phyloP scores from a whole-genome alignment of 1,140 invertebrate genomes.

The Cyclargus thomasi region DNA sequence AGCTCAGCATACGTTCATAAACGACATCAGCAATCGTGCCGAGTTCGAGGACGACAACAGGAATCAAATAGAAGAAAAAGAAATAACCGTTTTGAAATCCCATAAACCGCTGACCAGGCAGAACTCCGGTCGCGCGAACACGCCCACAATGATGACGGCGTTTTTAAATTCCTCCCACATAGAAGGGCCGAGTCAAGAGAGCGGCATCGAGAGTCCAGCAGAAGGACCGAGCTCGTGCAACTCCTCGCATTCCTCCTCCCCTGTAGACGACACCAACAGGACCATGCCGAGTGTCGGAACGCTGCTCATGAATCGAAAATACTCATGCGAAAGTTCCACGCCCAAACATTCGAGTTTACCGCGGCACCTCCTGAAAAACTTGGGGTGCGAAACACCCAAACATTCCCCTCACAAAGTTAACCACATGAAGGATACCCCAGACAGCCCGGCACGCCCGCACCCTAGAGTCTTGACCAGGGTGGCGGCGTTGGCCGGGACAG shows the following conservation, averaged over 20 bases:
- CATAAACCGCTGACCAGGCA: slow-evolving; percentile 78
- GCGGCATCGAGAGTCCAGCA: slow-evolving; percentile 48
- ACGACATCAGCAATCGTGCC: slow-evolving; percentile 67
- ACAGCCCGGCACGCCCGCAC: slow-evolving; percentile 75
- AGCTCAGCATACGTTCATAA: slow-evolving; percentile 67
- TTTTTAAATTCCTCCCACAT: slow-evolving; percentile 69
- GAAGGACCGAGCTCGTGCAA: slow-evolving; percentile 54
- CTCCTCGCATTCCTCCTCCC: slow-evolving; percentile 61
- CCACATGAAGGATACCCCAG: slow-evolving; percentile 41
- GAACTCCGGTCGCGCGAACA: slow-evolving; percentile 65
- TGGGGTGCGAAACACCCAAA: slow-evolving; percentile 64
- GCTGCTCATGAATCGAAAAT: slow-evolving; percentile 63
- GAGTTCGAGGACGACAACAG: slow-evolving; percentile 74
- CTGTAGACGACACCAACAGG: slow-evolving; percentile 52
- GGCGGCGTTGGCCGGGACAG: slow-evolving; percentile 55
- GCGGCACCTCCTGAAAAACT: slow-evolving; percentile 59
- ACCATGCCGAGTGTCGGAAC: slow-evolving; percentile 54
- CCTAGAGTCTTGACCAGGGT: slow-evolving; percentile 76
- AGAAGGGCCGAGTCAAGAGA: slow-evolving; percentile 48
- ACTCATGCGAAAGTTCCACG: slow-evolving; percentile 58
- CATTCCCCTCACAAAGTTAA: slow-evolving; percentile 51
- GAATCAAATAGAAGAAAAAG: slow-evolving; percentile 73
- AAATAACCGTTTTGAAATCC: slow-evolving; percentile 71
- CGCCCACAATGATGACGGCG: slow-evolving; percentile 74
- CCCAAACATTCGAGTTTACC: slow-evolving; percentile 69